These are phyloP conservation scores for Centropus bengalensis DNA, from an alignment of 2,113 vertebrate genomes.

Conservation along the genomic window DNA sequence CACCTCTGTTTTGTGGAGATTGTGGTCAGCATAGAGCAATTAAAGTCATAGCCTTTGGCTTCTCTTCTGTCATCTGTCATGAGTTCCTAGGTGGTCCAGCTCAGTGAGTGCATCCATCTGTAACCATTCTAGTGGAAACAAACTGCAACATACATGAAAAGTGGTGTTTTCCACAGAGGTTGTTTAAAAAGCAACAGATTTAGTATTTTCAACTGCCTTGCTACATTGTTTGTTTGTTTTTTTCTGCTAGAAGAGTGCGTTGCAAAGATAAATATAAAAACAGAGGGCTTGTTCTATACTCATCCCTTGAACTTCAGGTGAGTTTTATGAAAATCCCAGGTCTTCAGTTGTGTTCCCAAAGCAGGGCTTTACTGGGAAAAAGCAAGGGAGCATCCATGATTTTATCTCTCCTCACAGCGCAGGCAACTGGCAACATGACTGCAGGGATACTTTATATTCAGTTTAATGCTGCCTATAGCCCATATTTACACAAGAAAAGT, in stretches of 20 bases:
- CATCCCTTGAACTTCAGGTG: background rate
- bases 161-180: background rate
- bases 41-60: background rate
- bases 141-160: background rate
- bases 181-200: background rate
- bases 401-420: background rate
- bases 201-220: background rate
- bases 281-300: background rate
- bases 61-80: background rate
- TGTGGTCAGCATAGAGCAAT: background rate
- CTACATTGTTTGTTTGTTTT: background rate
- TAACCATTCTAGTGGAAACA: background rate
- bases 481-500: background rate
- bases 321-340: background rate
- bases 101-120: background rate
- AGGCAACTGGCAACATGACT: background rate
- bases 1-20: background rate
- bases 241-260: background rate
- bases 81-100: background rate
- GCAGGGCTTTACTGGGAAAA: background rate
- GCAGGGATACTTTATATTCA: background rate
- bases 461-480: background rate
- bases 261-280: background rate
- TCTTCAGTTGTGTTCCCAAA: background rate
- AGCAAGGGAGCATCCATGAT: background rate